phyloP scores from a whole-genome alignment of 1,140 invertebrate genomes.

The Archivesica marissinica region DNA sequence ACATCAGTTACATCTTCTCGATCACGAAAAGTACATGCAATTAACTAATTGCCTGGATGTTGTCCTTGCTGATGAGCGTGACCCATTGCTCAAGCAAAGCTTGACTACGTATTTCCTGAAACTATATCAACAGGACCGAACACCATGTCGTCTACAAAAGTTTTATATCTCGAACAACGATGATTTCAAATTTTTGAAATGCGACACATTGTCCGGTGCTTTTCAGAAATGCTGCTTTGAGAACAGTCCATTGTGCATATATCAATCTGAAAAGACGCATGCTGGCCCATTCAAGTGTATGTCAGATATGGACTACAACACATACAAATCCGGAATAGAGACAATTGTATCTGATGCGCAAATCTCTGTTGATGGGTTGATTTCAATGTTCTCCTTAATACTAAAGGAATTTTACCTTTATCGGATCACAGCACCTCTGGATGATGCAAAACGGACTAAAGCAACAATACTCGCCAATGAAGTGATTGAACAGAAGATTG shows the following conservation, averaged over 20 bases:
- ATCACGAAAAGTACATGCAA: neutral
- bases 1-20: neutral
- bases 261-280: neutral
- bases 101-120: neutral
- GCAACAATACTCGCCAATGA: neutral
- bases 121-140: neutral
- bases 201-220: no score
- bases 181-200: neutral
- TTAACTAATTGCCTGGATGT: neutral
- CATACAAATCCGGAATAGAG: neutral
- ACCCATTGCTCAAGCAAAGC: neutral
- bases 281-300: neutral
- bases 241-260: neutral
- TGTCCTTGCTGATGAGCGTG: neutral
- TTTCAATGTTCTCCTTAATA: neutral
- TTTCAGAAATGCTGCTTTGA: no score
- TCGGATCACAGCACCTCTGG: neutral
- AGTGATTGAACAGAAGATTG: neutral
- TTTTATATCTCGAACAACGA: neutral
- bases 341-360: neutral
- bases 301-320: neutral
- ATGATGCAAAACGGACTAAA: slow-evolving; percentile 5
- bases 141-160: neutral
- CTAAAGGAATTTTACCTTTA: neutral
- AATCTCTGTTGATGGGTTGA: neutral